Evolutionary conservation across 2,888 invertebrate species (phyloP).

Genomic region (Altica lythri): DNA sequence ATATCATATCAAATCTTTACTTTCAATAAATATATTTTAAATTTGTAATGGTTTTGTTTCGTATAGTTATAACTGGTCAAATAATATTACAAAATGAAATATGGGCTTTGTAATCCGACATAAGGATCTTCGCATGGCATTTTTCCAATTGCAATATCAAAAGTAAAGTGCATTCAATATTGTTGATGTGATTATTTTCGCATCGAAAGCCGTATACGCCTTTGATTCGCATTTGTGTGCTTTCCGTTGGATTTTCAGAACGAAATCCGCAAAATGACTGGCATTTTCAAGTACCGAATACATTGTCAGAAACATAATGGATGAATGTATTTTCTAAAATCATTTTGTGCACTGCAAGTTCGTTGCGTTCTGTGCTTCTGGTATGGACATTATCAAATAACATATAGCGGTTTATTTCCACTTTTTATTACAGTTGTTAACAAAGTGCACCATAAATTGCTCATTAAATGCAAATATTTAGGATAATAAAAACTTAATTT

Average conservation of each 20-base stretch:
- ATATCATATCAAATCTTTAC: too few species aligned
- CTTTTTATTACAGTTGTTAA: too few species aligned
- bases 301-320: constrained; percentile 4
- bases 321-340: constrained; percentile 6
- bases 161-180: constrained; percentile 19
- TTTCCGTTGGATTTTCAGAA: constrained; percentile 8
- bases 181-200: constrained; percentile 11
- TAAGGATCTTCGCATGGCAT: constrained; percentile 4
- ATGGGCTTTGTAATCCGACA: constrained; percentile 1
- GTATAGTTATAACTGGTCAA: too few species aligned
- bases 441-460: too few species aligned
- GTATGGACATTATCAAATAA: too few species aligned
- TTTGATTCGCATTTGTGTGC: constrained; percentile 12
- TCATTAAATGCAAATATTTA: too few species aligned
- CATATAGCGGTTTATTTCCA: too few species aligned
- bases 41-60: too few species aligned
- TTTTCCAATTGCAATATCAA: constrained; percentile 11
- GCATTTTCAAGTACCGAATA: not conserved
- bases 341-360: too few species aligned
- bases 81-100: constrained; percentile 7
- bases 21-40: too few species aligned
- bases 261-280: constrained; percentile 1
- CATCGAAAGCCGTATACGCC: constrained; percentile 7
- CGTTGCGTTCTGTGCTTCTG: too few species aligned
- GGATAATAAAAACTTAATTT: too few species aligned